phyloP scores from a whole-genome alignment of 2,113 vertebrate genomes.

The Psephotus haematonotus region DNA sequence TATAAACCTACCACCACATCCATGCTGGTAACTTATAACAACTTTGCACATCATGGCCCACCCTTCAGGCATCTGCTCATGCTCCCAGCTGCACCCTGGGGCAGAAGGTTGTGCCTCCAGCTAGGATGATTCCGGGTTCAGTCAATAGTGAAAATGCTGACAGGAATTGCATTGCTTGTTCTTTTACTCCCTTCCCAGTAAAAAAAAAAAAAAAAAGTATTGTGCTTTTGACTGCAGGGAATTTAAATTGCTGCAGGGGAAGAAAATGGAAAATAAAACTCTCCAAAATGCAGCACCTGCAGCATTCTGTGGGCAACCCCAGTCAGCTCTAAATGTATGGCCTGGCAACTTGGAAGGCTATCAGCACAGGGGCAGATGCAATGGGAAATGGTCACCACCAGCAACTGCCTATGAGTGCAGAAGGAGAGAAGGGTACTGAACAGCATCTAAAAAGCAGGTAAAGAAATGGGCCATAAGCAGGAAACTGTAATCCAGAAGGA shows the following conservation, averaged over 20 bases:
- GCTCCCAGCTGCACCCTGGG: background rate
- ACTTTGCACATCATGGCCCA: background rate
- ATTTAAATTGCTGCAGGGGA: background rate
- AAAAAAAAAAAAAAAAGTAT: background rate
- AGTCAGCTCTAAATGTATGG: background rate
- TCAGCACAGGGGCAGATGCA: fast-evolving
- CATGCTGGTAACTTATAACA: background rate
- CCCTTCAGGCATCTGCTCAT: background rate
- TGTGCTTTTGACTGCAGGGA: background rate
- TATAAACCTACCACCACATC: background rate
- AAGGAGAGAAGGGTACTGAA: background rate
- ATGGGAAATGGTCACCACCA: background rate
- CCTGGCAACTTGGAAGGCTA: background rate
- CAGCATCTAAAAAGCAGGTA: background rate
- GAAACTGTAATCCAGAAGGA: background rate
- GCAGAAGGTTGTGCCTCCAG: fast-evolving
- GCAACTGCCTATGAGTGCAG: background rate
- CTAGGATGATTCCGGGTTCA: background rate
- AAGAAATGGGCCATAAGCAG: background rate
- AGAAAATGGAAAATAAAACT: background rate
- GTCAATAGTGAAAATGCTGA: background rate
- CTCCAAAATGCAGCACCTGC: background rate
- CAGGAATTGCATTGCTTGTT: background rate
- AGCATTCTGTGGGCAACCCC: background rate
- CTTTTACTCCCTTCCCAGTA: background rate